These are phyloP conservation scores for Eueremaeus valkanovi DNA, from an alignment of 2,888 invertebrate genomes.

Conservation along the genomic window DNA sequence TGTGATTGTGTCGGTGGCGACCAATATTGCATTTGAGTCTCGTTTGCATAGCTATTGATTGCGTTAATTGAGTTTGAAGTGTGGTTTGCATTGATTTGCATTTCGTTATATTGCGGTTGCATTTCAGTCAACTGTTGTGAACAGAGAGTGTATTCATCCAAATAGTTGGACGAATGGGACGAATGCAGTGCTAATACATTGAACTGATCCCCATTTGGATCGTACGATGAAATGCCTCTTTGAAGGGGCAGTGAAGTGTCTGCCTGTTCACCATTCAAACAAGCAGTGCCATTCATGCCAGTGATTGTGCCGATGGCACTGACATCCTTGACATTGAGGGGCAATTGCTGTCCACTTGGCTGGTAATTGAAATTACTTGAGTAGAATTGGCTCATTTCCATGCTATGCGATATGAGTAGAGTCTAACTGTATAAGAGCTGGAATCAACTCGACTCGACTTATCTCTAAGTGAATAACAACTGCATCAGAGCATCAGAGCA, in stretches of 20 bases:
- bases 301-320: neutral
- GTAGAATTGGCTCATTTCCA: slow-evolving; percentile 26
- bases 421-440: too few relatives aligned
- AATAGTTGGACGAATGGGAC: neutral
- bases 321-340: slow-evolving; percentile 2
- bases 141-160: neutral
- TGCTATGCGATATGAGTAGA: too few relatives aligned
- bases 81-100: slow-evolving; percentile 8
- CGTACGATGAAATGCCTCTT: neutral
- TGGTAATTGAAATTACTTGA: neutral
- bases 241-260: neutral
- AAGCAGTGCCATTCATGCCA: neutral
- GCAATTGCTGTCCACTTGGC: neutral
- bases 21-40: neutral
- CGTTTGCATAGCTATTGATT: slow-evolving; percentile 12
- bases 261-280: neutral
- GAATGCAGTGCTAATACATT: slow-evolving; percentile 13
- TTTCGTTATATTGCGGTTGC: slow-evolving; percentile 26
- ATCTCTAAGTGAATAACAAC: slow-evolving; percentile 14
- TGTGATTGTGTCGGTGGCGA: neutral
- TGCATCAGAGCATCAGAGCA: too few relatives aligned
- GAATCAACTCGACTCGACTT: neutral
- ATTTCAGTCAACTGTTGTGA: neutral
- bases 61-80: slow-evolving; percentile 23
- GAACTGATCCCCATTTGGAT: neutral